Conservation (phyloP, 1,140 invertebrate species). For the Nephotettix cincticeps region DNA sequence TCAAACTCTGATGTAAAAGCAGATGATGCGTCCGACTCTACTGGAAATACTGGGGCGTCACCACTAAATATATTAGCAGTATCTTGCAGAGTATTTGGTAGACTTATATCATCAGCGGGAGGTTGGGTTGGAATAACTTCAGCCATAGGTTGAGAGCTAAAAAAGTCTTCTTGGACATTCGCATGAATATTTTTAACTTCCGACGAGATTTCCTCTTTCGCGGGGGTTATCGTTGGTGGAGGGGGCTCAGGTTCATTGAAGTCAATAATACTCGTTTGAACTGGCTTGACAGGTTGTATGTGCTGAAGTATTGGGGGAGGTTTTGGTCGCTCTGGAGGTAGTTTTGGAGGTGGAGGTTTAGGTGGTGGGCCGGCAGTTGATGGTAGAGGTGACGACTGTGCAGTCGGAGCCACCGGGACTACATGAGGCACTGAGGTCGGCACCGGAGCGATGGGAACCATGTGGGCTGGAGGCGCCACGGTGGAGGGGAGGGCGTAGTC, state of each 20-base stretch:
- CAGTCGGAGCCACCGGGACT: slow-evolving; percentile 11
- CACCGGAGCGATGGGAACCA: slow-evolving; percentile 3
- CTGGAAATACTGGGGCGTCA: too few species aligned
- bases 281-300: not conserved
- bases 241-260: not conserved
- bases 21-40: too few species aligned
- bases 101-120: not conserved
- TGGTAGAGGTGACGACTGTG: slow-evolving; percentile 23
- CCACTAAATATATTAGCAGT: too few species aligned
- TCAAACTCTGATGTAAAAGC: not conserved
- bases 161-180: not conserved
- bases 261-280: slow-evolving; percentile 9
- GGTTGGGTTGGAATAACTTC: not conserved
- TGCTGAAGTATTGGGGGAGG: slow-evolving; percentile 24
- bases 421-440: slow-evolving; percentile 7
- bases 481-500: slow-evolving; percentile 35
- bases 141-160: not conserved
- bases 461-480: not conserved
- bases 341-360: slow-evolving; percentile 40
- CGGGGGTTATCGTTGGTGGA: slow-evolving; percentile 27
- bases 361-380: not conserved
- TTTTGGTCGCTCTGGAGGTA: slow-evolving; percentile 40
- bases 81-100: too few species aligned
- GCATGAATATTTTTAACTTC: not conserved
- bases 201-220: not conserved